These are phyloP conservation scores for Tipula vernalis DNA, from an alignment of 2,888 invertebrate species.

Conservation along the genomic window DNA sequence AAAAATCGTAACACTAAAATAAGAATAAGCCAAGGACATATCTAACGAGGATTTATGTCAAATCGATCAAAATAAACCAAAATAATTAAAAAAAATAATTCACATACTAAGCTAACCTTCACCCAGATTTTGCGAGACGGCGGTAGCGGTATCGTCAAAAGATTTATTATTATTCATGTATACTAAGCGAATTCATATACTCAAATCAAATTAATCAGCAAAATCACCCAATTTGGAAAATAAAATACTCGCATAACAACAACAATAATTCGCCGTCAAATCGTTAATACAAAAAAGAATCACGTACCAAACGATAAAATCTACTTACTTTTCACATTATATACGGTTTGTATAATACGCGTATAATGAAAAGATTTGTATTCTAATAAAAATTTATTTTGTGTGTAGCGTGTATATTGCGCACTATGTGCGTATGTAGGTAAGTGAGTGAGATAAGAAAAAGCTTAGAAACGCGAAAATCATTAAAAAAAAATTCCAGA, in stretches of 20 bases:
- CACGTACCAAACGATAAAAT: not conserved
- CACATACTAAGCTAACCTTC: too few relatives aligned
- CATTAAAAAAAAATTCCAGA: not conserved
- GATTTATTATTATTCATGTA: not conserved
- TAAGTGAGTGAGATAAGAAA: not conserved
- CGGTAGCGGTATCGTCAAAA: not conserved
- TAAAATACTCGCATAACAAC: not conserved
- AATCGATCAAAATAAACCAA: too few relatives aligned
- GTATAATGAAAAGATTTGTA: not conserved
- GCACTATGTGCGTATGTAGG: not conserved
- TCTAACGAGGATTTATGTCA: too few relatives aligned
- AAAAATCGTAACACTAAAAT: too few relatives aligned
- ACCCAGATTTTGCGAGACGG: too few relatives aligned
- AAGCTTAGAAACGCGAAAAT: not conserved
- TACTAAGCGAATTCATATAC: not conserved
- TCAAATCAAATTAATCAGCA: not conserved
- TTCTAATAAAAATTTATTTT: not conserved
- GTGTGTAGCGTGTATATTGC: too few relatives aligned
- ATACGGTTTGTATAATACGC: not conserved
- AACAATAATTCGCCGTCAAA: not conserved
- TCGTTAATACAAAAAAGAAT: not conserved
- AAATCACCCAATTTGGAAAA: not conserved
- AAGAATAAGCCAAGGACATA: too few relatives aligned
- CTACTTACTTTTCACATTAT: not conserved
- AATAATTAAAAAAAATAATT: too few relatives aligned